A percentile compares a stretch with the other conserved stretches of the same genome.
These are phyloP conservation scores for Drosophila merina DNA, from an alignment of 2,888 invertebrate genomes.

Conservation along the genomic window DNA sequence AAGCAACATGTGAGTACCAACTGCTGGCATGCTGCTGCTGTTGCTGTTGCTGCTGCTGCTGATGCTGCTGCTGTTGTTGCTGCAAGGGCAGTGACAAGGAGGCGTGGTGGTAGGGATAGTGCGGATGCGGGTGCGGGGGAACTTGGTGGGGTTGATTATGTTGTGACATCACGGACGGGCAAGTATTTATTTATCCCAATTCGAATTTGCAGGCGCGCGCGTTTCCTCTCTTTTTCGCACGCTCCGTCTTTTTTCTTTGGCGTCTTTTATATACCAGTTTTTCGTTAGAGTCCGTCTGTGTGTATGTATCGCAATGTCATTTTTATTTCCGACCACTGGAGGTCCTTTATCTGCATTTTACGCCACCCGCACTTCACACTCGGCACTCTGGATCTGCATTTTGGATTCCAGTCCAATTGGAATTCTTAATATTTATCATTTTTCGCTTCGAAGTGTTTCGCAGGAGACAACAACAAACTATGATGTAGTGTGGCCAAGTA, in stretches of 20 bases:
- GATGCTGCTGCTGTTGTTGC: conserved; percentile 49
- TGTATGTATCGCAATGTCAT: conserved; percentile 78
- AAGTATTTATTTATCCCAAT: conserved; percentile 34
- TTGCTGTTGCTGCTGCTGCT: conserved; percentile 48
- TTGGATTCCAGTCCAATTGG: conserved; percentile 44
- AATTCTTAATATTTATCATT: conserved; percentile 55
- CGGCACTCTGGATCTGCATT: conserved; percentile 7
- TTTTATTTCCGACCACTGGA: conserved; percentile 42
- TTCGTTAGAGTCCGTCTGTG: conserved; percentile 54
- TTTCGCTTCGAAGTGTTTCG: conserved; percentile 41
- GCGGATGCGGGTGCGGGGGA: conserved; percentile 37
- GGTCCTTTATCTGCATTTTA: conserved; percentile 30
- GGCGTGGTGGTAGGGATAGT: conserved; percentile 44
- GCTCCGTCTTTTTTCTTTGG: conserved; percentile 71
- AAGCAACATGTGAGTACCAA: conserved; percentile 81
- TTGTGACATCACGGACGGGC: conserved; percentile 72
- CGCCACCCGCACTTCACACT: conserved; percentile 5
- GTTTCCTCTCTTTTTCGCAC: conserved; percentile 53
- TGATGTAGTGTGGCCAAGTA: conserved; percentile 20
- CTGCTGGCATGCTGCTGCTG: conserved; percentile 54
- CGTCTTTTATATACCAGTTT: conserved; percentile 80
- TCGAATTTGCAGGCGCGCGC: conserved; percentile 40
- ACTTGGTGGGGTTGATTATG: conserved; percentile 51
- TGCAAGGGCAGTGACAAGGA: conserved; percentile 36
- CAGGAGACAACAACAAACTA: conserved; percentile 70